Evolutionary conservation across 2,113 vertebrate species (phyloP), one percentile per base, ranked within the genome.

Genomic region (Cranoglanis bouderius): DNA sequence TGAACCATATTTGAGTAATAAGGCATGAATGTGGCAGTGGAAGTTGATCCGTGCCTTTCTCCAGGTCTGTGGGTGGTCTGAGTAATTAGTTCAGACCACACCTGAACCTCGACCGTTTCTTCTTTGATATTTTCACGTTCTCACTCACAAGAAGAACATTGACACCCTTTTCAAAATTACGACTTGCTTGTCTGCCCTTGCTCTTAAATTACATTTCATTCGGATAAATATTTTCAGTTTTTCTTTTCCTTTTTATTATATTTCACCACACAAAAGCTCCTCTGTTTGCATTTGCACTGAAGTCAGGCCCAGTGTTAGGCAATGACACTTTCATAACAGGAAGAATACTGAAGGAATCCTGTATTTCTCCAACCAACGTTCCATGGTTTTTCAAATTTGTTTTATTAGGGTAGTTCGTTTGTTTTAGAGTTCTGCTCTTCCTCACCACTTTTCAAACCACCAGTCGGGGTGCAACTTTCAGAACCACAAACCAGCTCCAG

Each of bases 191-290:
- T 88, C 83, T 86, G 87, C 92, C 63, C 5, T 92, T 93, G 93
- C 93, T 92, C 86, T 57, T 65, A 38, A 24, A 85, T 92, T 88
- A 26, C 89, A 84, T 93, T 94, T 94, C 88, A 93, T 95, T 96
- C 94, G 92, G 92, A 95, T 95, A 93, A 95, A 95, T 95, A 95
- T 95, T 96, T 96, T 94, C 82, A 92, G 91, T 92, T 95, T 94
- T 94, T 78, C 77, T 91, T 95, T 96, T 92, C 92, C 91, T 88
- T 87, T 93, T 89, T 93, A 93, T 94, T 92, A 91, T 93, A 88
- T 93, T 94, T 91, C 91, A 93, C 93, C 93, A 91, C 94, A 91
- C 91, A 95, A 92, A 96, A 94, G 91, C 85, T 90, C 90, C 89
- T 88, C 92, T 94, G 94, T 95, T 92, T 82, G 43, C 88, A 67